Evolutionary conservation across 2,113 vertebrate genomes (phyloP).

Genomic region (Aegithalos caudatus): DNA sequence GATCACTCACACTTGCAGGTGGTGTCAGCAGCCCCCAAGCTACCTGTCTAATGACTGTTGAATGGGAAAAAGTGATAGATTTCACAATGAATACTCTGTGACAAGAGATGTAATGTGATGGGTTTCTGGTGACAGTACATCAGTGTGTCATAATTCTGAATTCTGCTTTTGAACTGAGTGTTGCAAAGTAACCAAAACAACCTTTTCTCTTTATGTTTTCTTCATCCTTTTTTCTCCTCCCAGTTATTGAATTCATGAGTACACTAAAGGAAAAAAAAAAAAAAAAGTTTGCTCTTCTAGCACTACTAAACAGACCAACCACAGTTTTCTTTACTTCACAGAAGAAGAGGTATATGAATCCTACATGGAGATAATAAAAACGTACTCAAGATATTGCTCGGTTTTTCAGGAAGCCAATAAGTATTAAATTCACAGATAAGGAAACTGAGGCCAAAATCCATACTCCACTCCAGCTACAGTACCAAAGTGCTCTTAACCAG

Average conservation of each 20-base stretch:
- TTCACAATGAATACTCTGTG: neutral
- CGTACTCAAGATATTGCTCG: neutral
- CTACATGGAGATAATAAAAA: neutral
- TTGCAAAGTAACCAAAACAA: neutral
- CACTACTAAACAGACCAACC: neutral
- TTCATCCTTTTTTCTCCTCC: too few species aligned
- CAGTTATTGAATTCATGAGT: neutral
- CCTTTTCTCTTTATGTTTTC: neutral
- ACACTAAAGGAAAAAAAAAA: neutral
- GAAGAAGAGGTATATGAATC: neutral
- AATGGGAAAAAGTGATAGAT: neutral
- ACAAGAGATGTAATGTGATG: neutral
- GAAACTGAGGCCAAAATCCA: neutral
- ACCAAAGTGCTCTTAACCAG: neutral
- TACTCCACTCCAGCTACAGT: neutral
- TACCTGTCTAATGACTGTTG: neutral
- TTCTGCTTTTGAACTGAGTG: neutral
- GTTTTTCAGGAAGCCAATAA: neutral
- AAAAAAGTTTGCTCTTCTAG: neutral
- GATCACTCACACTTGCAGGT: fast-evolving
- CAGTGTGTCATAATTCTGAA: neutral
- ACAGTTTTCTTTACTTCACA: neutral
- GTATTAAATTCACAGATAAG: neutral
- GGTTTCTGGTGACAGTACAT: neutral
- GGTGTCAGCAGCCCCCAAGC: neutral